phyloP scores from a whole-genome alignment of 2,797 vertebrate genomes.

The Squalus acanthias region DNA sequence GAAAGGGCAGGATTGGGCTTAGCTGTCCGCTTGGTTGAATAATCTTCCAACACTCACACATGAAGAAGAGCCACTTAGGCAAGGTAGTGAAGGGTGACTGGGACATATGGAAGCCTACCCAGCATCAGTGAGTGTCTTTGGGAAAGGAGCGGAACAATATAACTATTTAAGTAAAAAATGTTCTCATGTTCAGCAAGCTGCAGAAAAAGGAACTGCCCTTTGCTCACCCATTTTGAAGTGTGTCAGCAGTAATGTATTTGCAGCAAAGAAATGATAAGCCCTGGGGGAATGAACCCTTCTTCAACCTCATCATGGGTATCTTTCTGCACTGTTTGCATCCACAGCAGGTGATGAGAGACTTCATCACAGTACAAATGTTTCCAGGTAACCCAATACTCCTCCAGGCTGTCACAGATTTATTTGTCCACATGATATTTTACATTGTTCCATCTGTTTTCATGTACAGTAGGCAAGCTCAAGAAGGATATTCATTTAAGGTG shows the following conservation, averaged over 20 bases:
- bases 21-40: background rate
- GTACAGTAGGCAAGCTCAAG: slow-evolving; percentile 46
- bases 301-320: background rate
- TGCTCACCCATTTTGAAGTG: background rate
- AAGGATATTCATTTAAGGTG: slow-evolving; percentile 46
- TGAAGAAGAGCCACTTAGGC: background rate
- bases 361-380: slow-evolving; percentile 27
- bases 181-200: background rate
- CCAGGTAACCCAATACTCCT: background rate
- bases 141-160: background rate
- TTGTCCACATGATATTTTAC: background rate
- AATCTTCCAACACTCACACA: background rate
- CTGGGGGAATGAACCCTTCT: background rate
- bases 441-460: background rate
- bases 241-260: background rate
- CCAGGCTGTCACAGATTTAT: slow-evolving; percentile 5
- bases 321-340: background rate
- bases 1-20: background rate
- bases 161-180: background rate
- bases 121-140: background rate
- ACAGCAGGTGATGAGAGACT: slow-evolving; percentile 1
- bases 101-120: background rate
- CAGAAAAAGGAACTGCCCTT: background rate
- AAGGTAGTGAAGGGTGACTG: background rate
- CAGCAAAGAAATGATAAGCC: background rate